Base-by-base conservation (phyloP, 2,113 vertebrate genomes). In the Rhinopomastus cyanomelas region DNA sequence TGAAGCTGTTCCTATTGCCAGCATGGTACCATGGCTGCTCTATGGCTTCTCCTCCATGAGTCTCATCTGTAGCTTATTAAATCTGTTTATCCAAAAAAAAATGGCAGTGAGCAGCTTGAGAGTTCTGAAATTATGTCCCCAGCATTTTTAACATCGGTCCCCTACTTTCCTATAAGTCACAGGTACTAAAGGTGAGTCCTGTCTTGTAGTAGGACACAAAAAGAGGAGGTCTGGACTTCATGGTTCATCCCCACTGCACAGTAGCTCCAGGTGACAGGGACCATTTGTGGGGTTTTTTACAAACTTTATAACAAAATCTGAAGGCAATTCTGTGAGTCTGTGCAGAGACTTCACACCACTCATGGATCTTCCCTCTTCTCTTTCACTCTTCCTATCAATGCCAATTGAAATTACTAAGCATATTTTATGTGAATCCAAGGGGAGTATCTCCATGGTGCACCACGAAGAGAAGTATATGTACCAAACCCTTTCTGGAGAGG, bases 161-260 rank as follows among this genome's bases (percentile, higher is more conserved):
- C 6, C 8, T 39, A 3, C 27, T 81, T 85, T 59, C 6, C 42
- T 15, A 5, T 60, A 23, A 39, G 7, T 18, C 5, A 1, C 5
- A 8, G 27, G 37, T 48, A 8, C 17, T 56, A n/a, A 44, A 62
- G 26, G 12, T 32, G 19, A 34, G 49, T 51, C 30, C 66, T 36
- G 10, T 64, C 51, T 6, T 14, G 26, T 30, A 42, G 8, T 1
- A 3, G 62, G 73, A 42, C 16, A 19, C 26, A 0, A 0, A 12
- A 16, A 25, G 9, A 26, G 14, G 25, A n/a, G 9, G 7, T 64
- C 30, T 22, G 51, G 42, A 2, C 11, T 46, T n/a, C 7, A 21
- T 3, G 12, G 62, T 4, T 59, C 16, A 14, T 59, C 30, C 37
- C 6, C 29, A 10, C 25, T 73, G 21, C 25, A 19, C 2, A 3